Evolutionary conservation across 2,797 vertebrate genomes (phyloP).

Genomic region (Lacerta agilis): DNA sequence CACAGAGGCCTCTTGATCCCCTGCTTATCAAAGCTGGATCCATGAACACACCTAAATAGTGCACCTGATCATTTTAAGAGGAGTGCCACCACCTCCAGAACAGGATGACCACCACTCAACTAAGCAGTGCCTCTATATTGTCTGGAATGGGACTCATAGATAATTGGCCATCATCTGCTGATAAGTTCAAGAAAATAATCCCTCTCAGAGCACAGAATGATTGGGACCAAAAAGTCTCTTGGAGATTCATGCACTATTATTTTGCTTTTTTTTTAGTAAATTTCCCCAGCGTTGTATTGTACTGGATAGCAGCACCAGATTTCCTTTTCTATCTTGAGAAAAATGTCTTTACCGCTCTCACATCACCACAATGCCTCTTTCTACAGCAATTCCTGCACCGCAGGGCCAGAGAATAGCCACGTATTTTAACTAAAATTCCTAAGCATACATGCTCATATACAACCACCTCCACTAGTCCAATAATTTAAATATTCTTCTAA

Average conservation of each 20-base stretch:
- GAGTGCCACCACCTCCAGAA: no score
- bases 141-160: no score
- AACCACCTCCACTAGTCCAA: neutral
- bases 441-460: rapidly evolving
- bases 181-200: neutral
- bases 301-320: neutral
- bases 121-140: no score
- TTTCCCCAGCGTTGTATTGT: neutral
- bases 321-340: neutral
- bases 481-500: neutral
- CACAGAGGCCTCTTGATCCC: no score
- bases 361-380: neutral
- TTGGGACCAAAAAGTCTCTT: neutral
- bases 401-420: neutral
- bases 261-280: no score
- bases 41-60: no score
- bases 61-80: no score
- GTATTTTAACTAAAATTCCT: neutral
- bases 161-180: no score
- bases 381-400: neutral
- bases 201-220: neutral
- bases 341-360: neutral
- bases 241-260: no score
- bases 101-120: no score
- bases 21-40: no score